Conservation (phyloP, 2,888 invertebrate genomes). For the Hydrotaea cyrtoneurina region DNA sequence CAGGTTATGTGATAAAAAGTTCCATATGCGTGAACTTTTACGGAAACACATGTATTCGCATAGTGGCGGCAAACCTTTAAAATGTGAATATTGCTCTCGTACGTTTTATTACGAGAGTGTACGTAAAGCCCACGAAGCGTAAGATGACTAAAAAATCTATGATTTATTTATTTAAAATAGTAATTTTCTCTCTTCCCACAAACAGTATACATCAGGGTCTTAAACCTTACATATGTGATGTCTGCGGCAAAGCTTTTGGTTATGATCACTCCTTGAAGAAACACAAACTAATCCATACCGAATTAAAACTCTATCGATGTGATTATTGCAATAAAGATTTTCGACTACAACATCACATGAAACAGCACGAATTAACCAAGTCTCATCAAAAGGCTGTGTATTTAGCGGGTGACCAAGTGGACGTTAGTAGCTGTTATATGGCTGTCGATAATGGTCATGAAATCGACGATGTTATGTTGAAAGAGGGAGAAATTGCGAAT, state of each 20-base stretch:
- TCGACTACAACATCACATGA: constrained; percentile 78
- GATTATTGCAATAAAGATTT: constrained; percentile 78
- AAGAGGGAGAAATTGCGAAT: constrained; percentile 31
- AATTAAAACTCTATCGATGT: constrained; percentile 77
- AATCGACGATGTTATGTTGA: constrained; percentile 41
- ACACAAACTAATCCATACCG: constrained; percentile 77
- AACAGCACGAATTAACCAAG: constrained; percentile 78
- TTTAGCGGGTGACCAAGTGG: constrained; percentile 26
- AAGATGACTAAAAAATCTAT: constrained; percentile 55
- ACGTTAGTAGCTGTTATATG: background rate
- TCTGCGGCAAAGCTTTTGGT: constrained; percentile 76
- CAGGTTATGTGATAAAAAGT: constrained; percentile 76
- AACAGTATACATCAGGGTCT: constrained; percentile 74
- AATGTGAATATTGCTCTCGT: constrained; percentile 77
- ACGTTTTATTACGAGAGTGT: constrained; percentile 78
- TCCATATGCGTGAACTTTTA: constrained; percentile 76
- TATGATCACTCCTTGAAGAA: constrained; percentile 77
- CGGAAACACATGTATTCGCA: constrained; percentile 78
- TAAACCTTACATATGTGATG: constrained; percentile 77
- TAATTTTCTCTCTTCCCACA: too few relatives aligned
- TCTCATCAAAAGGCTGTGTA: constrained; percentile 76
- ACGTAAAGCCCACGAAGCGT: constrained; percentile 77
- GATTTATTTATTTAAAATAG: too few relatives aligned
- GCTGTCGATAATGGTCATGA: background rate
- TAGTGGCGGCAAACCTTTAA: constrained; percentile 76